Percentiles rank a stretch among this genome's conserved stretches.
These are phyloP conservation scores for Penaeus vannamei DNA, from an alignment of 1,140 invertebrate genomes.

Conservation along the genomic window DNA sequence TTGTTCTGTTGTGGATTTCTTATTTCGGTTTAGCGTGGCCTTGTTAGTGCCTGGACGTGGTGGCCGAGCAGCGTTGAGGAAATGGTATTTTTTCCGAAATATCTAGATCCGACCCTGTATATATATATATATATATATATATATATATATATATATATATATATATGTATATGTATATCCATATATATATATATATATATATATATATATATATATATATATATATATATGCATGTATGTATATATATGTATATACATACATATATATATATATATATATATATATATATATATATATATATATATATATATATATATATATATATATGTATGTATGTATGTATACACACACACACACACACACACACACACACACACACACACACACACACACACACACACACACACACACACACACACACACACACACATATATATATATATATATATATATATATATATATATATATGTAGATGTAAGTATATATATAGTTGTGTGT, in stretches of 20 bases:
- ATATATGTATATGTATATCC: background rate
- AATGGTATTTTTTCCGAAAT: no score
- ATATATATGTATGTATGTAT: background rate
- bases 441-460: background rate
- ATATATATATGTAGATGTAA: background rate
- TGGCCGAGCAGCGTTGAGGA: no score
- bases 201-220: background rate
- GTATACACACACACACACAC: background rate
- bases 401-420: background rate
- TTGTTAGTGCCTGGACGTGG: no score
- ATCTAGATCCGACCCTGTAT: no score
- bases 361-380: background rate
- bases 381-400: background rate
- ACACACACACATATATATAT: background rate
- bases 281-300: constrained; percentile 6
- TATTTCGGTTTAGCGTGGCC: no score
- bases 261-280: background rate
- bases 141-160: background rate
- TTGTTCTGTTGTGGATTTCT: no score
- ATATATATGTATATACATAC: background rate
- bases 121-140: no score
- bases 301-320: constrained; percentile 15
- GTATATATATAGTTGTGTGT: background rate
- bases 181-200: background rate
- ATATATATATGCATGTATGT: background rate